phyloP scores from a whole-genome alignment of 2,888 invertebrate genomes.

The Biston betularia region DNA sequence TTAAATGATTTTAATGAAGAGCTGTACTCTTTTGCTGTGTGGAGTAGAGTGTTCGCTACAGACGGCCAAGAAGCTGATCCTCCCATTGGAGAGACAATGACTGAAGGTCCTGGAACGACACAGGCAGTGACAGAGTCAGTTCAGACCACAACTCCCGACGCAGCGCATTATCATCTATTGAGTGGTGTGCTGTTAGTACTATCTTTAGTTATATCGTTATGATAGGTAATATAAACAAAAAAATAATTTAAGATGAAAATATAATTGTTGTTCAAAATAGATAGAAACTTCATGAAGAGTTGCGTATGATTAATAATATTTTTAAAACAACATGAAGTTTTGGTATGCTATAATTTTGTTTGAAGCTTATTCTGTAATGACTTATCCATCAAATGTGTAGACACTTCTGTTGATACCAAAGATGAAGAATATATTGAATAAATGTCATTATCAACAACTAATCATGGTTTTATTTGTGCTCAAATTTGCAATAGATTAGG shows the following conservation, averaged over 20 bases:
- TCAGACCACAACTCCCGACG: conserved; percentile 15
- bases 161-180: conserved; percentile 37
- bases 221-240: background rate
- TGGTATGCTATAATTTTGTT: too few relatives aligned
- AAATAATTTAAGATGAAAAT: too few relatives aligned
- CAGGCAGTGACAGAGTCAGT: background rate
- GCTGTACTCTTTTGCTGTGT: conserved; percentile 82
- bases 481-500: background rate
- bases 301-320: too few relatives aligned
- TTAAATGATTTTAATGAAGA: conserved; percentile 59
- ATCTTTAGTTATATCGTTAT: conserved; percentile 15
- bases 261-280: too few relatives aligned
- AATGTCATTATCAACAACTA: too few relatives aligned
- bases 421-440: too few relatives aligned
- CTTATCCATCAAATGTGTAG: too few relatives aligned
- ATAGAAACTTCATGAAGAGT: too few relatives aligned
- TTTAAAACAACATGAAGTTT: too few relatives aligned
- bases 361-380: too few relatives aligned
- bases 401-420: too few relatives aligned
- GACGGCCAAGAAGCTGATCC: conserved; percentile 69
- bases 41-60: conserved; percentile 79
- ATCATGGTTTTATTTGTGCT: too few relatives aligned
- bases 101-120: background rate
- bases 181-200: conserved; percentile 40
- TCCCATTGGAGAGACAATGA: conserved; percentile 44